Evolutionary conservation across 1,140 invertebrate genomes (phyloP).

Genomic region (Drosophila prosaltans): DNA sequence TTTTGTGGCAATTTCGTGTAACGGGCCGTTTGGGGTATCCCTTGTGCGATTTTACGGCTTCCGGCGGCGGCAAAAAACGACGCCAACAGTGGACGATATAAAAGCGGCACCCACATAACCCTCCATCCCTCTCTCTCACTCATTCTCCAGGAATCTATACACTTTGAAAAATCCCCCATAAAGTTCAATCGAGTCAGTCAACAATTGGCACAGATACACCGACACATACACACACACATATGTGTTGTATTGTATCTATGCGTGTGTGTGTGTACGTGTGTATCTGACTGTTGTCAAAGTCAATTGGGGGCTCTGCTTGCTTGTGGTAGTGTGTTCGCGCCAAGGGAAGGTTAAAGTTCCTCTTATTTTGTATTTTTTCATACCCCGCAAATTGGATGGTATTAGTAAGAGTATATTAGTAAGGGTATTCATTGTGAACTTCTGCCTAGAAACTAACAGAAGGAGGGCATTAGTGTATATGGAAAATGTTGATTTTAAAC

Average conservation of each 20-base stretch:
- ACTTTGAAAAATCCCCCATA: conserved; percentile 24
- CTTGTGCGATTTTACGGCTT: conserved; percentile 70
- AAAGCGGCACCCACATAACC: conserved; percentile 45
- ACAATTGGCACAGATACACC: conserved; percentile 59
- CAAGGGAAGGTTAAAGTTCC: conserved; percentile 56
- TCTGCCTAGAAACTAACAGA: too few relatives aligned
- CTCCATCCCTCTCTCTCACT: too few relatives aligned
- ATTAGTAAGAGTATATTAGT: background rate
- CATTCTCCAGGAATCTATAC: background rate
- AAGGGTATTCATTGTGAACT: too few relatives aligned
- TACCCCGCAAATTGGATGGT: background rate
- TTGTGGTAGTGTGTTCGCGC: background rate
- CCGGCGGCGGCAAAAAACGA: conserved; percentile 52
- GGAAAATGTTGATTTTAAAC: too few relatives aligned
- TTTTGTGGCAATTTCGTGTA: conserved; percentile 50
- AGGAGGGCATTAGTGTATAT: too few relatives aligned
- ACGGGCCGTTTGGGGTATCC: conserved; percentile 47
- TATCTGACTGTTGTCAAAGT: conserved; percentile 60
- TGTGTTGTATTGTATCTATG: conserved; percentile 31
- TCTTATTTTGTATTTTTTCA: conserved; percentile 33
- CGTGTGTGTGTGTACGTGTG: conserved; percentile 21
- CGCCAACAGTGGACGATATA: conserved; percentile 59
- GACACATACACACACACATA: conserved; percentile 35
- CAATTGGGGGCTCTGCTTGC: conserved; percentile 55
- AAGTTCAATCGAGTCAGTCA: conserved; percentile 77